Conservation (phyloP, 2,888 invertebrate species). For the Omphaloscelis lunosa region DNA sequence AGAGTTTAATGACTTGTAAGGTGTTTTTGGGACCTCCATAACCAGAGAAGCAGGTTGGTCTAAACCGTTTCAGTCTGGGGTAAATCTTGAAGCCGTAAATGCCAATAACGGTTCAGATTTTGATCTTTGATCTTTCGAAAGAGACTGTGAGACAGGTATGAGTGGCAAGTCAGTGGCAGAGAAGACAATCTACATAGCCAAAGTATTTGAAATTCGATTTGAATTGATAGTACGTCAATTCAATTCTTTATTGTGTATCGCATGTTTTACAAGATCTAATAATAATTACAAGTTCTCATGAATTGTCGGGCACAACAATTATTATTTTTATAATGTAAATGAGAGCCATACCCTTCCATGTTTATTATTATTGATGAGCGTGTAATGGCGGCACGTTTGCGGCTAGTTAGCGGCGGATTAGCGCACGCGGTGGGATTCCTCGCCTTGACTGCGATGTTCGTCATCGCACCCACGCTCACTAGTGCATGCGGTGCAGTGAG, state of each 20-base stretch:
- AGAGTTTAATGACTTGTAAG: not conserved
- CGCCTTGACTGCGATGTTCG: slow-evolving; percentile 64
- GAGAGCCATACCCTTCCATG: slow-evolving; percentile 19
- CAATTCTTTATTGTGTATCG: too few species aligned
- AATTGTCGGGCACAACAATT: too few species aligned
- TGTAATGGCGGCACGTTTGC: slow-evolving; percentile 66
- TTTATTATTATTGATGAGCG: slow-evolving; percentile 62
- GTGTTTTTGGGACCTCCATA: not conserved
- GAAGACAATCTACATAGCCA: not conserved
- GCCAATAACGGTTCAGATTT: not conserved
- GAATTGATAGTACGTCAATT: too few species aligned
- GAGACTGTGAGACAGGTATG: not conserved
- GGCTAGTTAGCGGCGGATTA: slow-evolving; percentile 68
- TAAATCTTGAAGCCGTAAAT: not conserved
- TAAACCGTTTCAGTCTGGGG: not conserved
- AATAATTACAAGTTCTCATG: too few species aligned
- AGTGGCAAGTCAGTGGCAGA: not conserved
- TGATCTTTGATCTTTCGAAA: not conserved
- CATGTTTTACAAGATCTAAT: too few species aligned
- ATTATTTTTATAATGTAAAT: slow-evolving; percentile 17
- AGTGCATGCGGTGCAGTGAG: slow-evolving; percentile 38
- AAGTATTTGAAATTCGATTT: not conserved
- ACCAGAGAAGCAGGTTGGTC: not conserved
- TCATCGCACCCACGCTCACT: slow-evolving; percentile 32
- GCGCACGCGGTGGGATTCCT: slow-evolving; percentile 69